Conservation (phyloP, 2,888 invertebrate genomes). For the Linyphia triangularis region DNA sequence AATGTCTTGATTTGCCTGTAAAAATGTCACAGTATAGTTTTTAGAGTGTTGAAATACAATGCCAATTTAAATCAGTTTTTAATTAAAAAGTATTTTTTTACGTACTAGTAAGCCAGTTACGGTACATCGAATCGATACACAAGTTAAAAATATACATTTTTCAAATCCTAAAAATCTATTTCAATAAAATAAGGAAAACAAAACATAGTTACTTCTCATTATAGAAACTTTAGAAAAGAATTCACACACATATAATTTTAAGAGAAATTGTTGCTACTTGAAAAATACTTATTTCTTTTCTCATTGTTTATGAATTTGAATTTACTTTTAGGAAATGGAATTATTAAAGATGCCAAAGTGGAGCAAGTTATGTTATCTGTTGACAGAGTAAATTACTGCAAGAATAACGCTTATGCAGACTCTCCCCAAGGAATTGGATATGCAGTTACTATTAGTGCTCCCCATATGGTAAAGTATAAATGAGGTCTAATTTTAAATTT, state of each 20-base stretch:
- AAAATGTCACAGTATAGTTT: too few relatives aligned
- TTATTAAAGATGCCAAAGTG: conserved; percentile 88
- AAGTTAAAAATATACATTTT: not conserved
- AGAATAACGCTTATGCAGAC: conserved; percentile 90
- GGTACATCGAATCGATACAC: not conserved
- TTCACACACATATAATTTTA: not conserved
- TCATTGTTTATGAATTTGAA: not conserved
- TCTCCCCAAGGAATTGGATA: conserved; percentile 96
- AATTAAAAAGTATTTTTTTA: too few relatives aligned
- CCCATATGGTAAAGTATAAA: conserved; percentile 89
- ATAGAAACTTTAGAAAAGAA: not conserved
- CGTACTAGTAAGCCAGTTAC: too few relatives aligned
- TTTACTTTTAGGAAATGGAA: conserved; percentile 85
- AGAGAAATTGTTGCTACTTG: too few relatives aligned
- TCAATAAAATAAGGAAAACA: not conserved
- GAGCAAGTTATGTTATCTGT: conserved; percentile 90
- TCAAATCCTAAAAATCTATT: not conserved
- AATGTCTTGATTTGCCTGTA: too few relatives aligned
- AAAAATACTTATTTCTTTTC: not conserved
- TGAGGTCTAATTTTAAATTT: too few relatives aligned
- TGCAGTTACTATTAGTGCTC: conserved; percentile 96
- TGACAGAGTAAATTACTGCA: conserved; percentile 90
- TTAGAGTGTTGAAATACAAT: too few relatives aligned
- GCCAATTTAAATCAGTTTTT: too few relatives aligned
- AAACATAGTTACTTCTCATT: not conserved